Conservation (phyloP, 2,797 vertebrate genomes). For the Amblyraja radiata region DNA sequence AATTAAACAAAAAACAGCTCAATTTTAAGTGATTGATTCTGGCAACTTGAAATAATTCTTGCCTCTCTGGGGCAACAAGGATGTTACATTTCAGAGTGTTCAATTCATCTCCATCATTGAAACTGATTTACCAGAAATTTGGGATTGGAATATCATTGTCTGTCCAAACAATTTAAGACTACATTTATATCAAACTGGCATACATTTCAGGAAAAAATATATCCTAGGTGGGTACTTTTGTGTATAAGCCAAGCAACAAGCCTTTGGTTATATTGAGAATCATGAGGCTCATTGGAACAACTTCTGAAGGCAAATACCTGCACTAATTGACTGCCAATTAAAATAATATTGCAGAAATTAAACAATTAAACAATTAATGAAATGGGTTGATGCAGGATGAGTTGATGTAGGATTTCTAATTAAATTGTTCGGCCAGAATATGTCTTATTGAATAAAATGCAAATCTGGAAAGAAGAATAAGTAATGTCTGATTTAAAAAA, state of each 20-base stretch:
- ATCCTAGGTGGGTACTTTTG: no score
- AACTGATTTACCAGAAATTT: not conserved
- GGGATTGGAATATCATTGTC: not conserved
- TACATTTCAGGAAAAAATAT: not conserved
- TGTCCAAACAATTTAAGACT: not conserved
- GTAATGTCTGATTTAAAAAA: not conserved
- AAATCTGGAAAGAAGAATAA: not conserved
- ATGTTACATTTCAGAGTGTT: not conserved
- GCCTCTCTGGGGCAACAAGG: not conserved
- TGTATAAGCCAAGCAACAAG: not conserved
- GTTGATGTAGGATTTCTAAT: not conserved
- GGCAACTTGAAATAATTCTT: not conserved
- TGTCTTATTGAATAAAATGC: not conserved
- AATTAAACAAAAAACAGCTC: not conserved
- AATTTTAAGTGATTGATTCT: not conserved
- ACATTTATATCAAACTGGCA: not conserved
- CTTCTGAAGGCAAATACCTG: not conserved
- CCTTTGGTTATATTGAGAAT: not conserved
- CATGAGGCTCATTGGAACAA: not conserved
- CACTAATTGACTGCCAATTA: not conserved
- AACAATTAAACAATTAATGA: not conserved
- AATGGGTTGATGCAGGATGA: no score
- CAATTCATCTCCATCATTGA: not conserved
- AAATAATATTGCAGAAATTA: not conserved
- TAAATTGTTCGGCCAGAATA: not conserved